Base-by-base conservation (phyloP, 2,888 invertebrate genomes). In the Dorcus hopei region DNA sequence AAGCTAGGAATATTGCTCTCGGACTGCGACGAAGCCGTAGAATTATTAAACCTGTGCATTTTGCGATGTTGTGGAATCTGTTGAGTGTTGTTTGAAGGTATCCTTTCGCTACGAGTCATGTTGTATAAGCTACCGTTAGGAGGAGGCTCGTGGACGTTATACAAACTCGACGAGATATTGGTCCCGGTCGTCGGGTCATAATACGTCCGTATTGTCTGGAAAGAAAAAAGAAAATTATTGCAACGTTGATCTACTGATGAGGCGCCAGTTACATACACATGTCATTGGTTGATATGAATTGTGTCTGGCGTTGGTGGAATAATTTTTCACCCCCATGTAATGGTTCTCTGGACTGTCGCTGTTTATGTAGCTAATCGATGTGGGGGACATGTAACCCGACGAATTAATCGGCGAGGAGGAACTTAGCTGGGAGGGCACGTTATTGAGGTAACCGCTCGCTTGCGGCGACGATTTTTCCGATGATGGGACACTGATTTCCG, bases 161-260 rank as follows among this genome's bases (percentile, higher is more conserved):
- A 80, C 63, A 80, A 68, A 65, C 78, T 79, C 11, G 80, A 75
- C 43, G 77, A 74, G 52, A 76, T 73, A 59, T 66, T 73, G 33
- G 70, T 68, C 33, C 73, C 67, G 23, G 74, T 68, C 7, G 81
- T 77, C 16, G 81, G 80, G 63, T 83, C 83, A 61, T 79, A 80
- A 68, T 81, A 83, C 2, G 81, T 76, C 65, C 80, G 78, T 52
- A 82, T 79, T 54, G 80, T 78, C 81, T 82, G 64, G 41, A 70
- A 67, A 38, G 54, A 59, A 52, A 47, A 59, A 2, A 1, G 3
- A 3, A 19, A 19, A 19, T 19, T 1, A 19, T 19, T 19, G 3
- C 3, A 19, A 19, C 3, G 0, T 19, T 19, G 19, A 19, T 19
- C 3, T 19, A 19, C 3, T 3, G 3, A 19, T 19, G 19, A 1